Evolutionary conservation across 2,113 vertebrate genomes (phyloP).

Genomic region (Pangasianodon gigas): DNA sequence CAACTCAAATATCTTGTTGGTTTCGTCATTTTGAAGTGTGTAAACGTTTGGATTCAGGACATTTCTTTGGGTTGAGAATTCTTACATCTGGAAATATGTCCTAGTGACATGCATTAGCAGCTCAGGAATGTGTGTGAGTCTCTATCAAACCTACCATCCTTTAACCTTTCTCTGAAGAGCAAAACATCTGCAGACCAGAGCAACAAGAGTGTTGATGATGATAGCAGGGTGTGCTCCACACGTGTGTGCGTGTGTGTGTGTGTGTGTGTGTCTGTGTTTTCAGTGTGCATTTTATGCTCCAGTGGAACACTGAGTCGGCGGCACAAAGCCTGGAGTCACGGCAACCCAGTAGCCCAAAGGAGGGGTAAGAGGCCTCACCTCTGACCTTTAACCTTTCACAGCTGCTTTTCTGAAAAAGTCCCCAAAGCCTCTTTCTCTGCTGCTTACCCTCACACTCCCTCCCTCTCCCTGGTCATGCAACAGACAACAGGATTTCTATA

Average conservation of each 20-base stretch:
- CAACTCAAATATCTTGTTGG: neutral
- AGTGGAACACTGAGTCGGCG: slow-evolving; percentile 56
- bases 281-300: slow-evolving; percentile 42
- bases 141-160: slow-evolving; percentile 39
- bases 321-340: slow-evolving; percentile 65
- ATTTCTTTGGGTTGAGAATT: neutral
- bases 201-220: slow-evolving; percentile 35
- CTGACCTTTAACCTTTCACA: slow-evolving; percentile 65
- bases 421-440: slow-evolving; percentile 59
- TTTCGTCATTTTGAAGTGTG: neutral
- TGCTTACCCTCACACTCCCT: slow-evolving; percentile 51
- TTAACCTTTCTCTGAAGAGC: slow-evolving; percentile 56
- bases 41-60: neutral
- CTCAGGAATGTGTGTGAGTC: slow-evolving; percentile 19
- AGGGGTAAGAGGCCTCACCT: slow-evolving; percentile 57
- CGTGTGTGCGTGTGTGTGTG: slow-evolving; percentile 18
- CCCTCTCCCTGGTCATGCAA: slow-evolving; percentile 44
- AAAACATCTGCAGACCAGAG: slow-evolving; percentile 55
- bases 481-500: slow-evolving; percentile 46
- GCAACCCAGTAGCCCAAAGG: slow-evolving; percentile 63
- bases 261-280: slow-evolving; percentile 31
- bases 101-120: neutral
- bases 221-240: slow-evolving; percentile 42
- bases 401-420: slow-evolving; percentile 65
- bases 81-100: neutral